Percentiles rank a stretch among this genome's conserved stretches.
phyloP scores from a whole-genome alignment of 2,888 invertebrate genomes.

The Pheosia gnoma region DNA sequence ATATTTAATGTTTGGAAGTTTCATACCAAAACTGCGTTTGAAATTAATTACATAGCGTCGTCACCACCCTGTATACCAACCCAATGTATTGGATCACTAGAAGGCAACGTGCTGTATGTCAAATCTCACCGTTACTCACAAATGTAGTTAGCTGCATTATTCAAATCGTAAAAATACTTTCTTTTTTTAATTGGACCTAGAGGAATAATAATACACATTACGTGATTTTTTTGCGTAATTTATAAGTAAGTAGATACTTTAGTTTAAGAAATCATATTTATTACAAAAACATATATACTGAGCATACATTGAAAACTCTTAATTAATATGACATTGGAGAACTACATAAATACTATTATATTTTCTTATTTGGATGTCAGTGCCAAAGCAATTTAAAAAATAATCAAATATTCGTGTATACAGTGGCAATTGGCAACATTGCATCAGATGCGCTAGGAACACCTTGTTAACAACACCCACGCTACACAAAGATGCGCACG shows the following conservation, averaged over 20 bases:
- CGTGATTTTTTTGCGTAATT: neutral
- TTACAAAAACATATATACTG: neutral
- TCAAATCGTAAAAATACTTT: constrained; percentile 1
- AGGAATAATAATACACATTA: neutral
- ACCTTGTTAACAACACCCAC: constrained; percentile 2
- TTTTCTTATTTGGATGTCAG: neutral
- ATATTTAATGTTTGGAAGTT: too few species aligned
- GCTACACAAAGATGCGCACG: neutral
- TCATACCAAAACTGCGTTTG: too few species aligned
- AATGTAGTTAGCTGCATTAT: neutral
- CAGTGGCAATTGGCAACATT: constrained; percentile 1
- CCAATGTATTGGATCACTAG: too few species aligned
- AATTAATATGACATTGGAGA: too few species aligned
- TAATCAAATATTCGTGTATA: neutral
- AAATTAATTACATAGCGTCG: too few species aligned
- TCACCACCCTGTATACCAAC: too few species aligned
- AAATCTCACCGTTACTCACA: too few species aligned
- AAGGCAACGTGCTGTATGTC: too few species aligned
- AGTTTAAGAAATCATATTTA: neutral
- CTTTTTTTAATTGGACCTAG: neutral
- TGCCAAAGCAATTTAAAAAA: neutral
- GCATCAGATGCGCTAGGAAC: neutral
- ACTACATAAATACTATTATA: neutral
- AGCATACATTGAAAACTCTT: neutral
- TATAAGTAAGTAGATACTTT: neutral